Conservation (phyloP, 92 coral and sea anemone species). For the Ricordea florida region DNA sequence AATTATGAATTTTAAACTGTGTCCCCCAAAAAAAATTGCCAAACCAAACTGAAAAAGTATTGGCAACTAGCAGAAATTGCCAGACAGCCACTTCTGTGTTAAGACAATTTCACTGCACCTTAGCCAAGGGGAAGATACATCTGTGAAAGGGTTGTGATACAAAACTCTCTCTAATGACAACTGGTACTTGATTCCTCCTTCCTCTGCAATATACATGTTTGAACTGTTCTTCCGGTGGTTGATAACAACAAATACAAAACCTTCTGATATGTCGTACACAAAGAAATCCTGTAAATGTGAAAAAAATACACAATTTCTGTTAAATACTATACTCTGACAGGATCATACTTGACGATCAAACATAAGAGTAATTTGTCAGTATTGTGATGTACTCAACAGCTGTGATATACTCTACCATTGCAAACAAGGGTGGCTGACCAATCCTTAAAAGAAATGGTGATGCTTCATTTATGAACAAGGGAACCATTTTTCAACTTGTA, state of each 20-base stretch:
- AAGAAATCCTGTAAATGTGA: constrained; percentile 73
- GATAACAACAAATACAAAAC: constrained; percentile 84
- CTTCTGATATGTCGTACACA: constrained; percentile 79
- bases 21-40: neutral
- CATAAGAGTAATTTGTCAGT: neutral
- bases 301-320: neutral
- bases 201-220: constrained; percentile 81
- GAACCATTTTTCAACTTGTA: too few relatives aligned
- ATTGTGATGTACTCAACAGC: neutral
- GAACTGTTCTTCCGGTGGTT: constrained; percentile 87
- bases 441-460: too few relatives aligned
- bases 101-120: constrained; percentile 52
- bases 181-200: constrained; percentile 67
- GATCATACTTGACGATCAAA: too few relatives aligned
- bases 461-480: too few relatives aligned
- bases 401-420: neutral
- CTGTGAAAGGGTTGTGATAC: constrained; percentile 92
- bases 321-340: too few relatives aligned
- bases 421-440: too few relatives aligned
- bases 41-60: too few relatives aligned
- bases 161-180: constrained; percentile 88
- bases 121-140: constrained; percentile 97
- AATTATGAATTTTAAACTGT: neutral
- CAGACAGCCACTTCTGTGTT: too few relatives aligned
- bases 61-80: too few relatives aligned